Percentiles rank a stretch among this genome's conserved stretches.
phyloP scores from a whole-genome alignment of 2,888 invertebrate species.

The Timema cristinae region DNA sequence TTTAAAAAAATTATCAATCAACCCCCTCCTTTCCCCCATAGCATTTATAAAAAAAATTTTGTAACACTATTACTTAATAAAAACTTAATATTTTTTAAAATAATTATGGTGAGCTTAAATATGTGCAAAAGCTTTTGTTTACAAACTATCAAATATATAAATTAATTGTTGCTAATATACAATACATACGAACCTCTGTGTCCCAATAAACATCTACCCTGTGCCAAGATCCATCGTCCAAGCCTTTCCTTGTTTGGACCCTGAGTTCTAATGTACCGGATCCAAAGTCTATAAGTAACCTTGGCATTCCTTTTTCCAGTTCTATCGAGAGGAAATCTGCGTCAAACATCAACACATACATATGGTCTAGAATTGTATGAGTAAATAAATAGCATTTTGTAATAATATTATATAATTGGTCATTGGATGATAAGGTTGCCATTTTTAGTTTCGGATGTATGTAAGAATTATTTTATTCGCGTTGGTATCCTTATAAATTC shows the following conservation, averaged over 20 bases:
- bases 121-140: too few species aligned
- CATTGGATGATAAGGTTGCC: too few species aligned
- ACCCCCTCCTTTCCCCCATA: too few species aligned
- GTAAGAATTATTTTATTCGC: too few species aligned
- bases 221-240: constrained; percentile 58
- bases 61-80: not conserved
- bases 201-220: constrained; percentile 52
- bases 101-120: not conserved
- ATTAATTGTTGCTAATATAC: constrained; percentile 5
- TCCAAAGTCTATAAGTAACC: constrained; percentile 51
- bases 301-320: constrained; percentile 49
- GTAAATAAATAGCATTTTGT: too few species aligned
- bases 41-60: too few species aligned
- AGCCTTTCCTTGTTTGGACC: constrained; percentile 38
- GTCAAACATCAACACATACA: constrained; percentile 7
- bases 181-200: constrained; percentile 41
- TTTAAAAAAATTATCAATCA: too few species aligned
- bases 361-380: too few species aligned
- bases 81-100: not conserved
- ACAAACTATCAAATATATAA: too few species aligned
- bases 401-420: too few species aligned
- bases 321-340: constrained; percentile 53
- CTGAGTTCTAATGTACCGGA: constrained; percentile 45
- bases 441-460: too few species aligned
- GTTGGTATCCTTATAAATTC: too few species aligned